Conservation (phyloP, 2,113 vertebrate genomes). For the Centropus unirufus region DNA sequence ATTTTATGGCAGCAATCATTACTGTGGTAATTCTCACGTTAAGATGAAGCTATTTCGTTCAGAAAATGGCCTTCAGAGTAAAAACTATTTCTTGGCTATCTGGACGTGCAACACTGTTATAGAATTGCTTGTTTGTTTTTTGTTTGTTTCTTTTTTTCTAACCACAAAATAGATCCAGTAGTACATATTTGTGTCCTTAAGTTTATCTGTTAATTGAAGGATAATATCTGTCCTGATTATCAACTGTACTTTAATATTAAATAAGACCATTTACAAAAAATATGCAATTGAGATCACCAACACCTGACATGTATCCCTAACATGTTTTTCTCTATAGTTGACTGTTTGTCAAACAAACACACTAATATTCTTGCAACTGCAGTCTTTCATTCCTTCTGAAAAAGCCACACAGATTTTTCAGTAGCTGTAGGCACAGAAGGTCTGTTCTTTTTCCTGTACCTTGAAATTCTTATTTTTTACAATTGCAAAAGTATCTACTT, state of each 20-base stretch:
- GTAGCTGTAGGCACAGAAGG: neutral
- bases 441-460: neutral
- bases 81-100: constrained; percentile 4
- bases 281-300: constrained; percentile 25
- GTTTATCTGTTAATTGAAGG: constrained; percentile 57
- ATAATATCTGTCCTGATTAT: constrained; percentile 43
- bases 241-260: constrained; percentile 35
- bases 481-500: neutral
- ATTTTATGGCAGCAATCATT: constrained; percentile 21
- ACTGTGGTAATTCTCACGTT: constrained; percentile 6
- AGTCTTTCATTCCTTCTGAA: neutral
- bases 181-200: neutral
- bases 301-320: constrained; percentile 47
- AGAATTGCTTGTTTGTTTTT: neutral
- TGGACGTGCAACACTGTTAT: neutral
- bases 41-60: neutral
- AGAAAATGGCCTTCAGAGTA: neutral
- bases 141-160: neutral
- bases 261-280: constrained; percentile 43
- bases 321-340: constrained; percentile 40
- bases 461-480: neutral
- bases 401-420: neutral
- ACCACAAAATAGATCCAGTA: constrained; percentile 33
- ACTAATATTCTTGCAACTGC: neutral
- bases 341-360: constrained; percentile 28